Percentiles rank a stretch among this genome's conserved stretches.
These are phyloP conservation scores for Nettapus auritus DNA, from an alignment of 2,113 vertebrate genomes.

Conservation along the genomic window DNA sequence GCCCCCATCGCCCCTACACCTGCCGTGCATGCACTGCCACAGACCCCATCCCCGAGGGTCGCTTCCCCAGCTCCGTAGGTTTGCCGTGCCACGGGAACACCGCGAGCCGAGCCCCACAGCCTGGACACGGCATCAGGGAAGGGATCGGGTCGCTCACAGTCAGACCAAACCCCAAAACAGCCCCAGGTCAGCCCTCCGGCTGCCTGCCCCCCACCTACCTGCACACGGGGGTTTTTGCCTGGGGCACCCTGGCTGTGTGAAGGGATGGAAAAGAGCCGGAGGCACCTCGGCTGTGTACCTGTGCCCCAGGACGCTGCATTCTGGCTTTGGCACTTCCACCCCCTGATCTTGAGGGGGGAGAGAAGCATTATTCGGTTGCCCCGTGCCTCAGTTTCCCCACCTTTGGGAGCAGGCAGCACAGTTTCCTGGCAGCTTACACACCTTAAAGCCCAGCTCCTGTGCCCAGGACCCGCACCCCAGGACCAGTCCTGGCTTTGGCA, in stretches of 20 bases:
- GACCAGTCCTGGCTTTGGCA: no score
- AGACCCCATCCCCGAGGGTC: background rate
- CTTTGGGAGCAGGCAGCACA: fast-evolving
- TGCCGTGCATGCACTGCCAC: fast-evolving
- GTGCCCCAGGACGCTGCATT: no score
- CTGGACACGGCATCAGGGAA: background rate
- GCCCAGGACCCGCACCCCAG: no score
- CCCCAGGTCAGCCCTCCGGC: background rate
- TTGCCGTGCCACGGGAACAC: fast-evolving
- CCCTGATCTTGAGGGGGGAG: fast-evolving
- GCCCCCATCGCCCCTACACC: background rate
- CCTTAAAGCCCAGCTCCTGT: background rate
- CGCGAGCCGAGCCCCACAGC: background rate
- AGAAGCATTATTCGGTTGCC: no score
- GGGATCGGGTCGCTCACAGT: fast-evolving
- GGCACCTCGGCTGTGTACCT: background rate
- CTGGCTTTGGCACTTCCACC: background rate
- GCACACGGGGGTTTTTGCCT: no score
- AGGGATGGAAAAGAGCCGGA: no score
- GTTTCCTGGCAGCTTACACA: fast-evolving
- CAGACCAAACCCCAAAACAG: background rate
- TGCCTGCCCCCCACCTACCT: background rate
- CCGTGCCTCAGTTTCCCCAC: background rate
- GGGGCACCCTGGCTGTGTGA: no score
- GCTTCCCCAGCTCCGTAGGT: background rate